Evolutionary conservation across 2,888 invertebrate genomes (phyloP), one percentile per base, ranked within the genome.

Genomic region (Protophormia terraenovae): DNA sequence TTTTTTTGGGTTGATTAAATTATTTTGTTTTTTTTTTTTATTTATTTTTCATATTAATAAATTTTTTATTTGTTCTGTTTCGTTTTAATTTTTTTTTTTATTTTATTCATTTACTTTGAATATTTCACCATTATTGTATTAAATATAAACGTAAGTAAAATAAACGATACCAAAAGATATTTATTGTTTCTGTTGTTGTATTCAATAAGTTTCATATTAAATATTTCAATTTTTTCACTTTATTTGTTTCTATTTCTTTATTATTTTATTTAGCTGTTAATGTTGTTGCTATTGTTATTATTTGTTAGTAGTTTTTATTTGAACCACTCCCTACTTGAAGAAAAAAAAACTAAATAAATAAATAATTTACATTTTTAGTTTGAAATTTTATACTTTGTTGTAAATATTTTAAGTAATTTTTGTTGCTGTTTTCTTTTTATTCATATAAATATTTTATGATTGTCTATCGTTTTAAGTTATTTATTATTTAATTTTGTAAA

Each of bases 281-380:
- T 72, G 58, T 41, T 67, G 19, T 78, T 78, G 14, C 69, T 29
- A 32, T 41, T 71, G 3, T 71, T 60, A 19, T 73, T 62, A 45
- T 62, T 58, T 64, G 83, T 88, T 86, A 62, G 55, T 47, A 29
- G 32, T 69, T 82, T 81, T 71, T 67, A 60, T 72, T 79, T 67
- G 60, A 84, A 84, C 80, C 87, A 88, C 87, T 88, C 89, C 88
- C 88, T 88, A 85, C 81, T 87, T 50, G 38, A 82, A 69, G 58
- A 69, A 77, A 53, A 67, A 16, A 64, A 69, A 16, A 50, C 24
- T 32, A 47, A 22, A 32, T 67, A 12, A 45, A 5, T 27, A 67
- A 80, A 72, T 55, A 76, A 81, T 80, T 80, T 82, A 82, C 72
- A 82, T 84, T 82, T 86, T 82, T 84, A 81, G 81, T 85, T 81